Percentiles rank a stretch among this genome's conserved stretches.
Evolutionary conservation across 2,113 vertebrate species (phyloP).

Genomic region (Melozone crissalis): DNA sequence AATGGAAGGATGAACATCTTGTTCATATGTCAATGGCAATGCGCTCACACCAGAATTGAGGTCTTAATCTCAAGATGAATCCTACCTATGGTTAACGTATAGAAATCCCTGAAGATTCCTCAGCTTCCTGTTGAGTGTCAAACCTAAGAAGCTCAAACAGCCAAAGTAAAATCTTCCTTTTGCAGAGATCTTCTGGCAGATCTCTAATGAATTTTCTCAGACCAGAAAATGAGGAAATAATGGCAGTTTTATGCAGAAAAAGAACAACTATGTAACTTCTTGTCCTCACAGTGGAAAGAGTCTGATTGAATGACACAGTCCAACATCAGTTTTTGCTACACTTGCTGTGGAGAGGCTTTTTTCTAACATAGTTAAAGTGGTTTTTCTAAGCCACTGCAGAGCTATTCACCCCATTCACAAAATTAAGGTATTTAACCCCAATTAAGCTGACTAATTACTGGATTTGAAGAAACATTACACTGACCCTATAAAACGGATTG

Average conservation of each 20-base stretch:
- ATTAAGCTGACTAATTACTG: background rate
- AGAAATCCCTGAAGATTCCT: background rate
- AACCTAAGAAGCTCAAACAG: background rate
- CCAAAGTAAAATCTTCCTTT: background rate
- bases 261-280: background rate
- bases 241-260: background rate
- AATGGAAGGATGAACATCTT: background rate
- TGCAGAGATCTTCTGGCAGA: background rate
- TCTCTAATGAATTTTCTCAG: background rate
- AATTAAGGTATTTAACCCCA: background rate
- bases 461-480: background rate
- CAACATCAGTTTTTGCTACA: background rate
- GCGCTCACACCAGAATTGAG: background rate
- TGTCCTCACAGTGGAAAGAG: background rate
- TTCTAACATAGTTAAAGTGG: rapidly evolving
- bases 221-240: background rate
- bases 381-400: background rate
- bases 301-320: background rate
- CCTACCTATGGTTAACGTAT: background rate
- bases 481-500: background rate
- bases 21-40: background rate
- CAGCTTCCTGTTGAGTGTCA: background rate
- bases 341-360: background rate
- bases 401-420: background rate
- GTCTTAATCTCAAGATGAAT: background rate